Evolutionary conservation across 2,113 vertebrate species (phyloP).

Genomic region (Symphodus melops): DNA sequence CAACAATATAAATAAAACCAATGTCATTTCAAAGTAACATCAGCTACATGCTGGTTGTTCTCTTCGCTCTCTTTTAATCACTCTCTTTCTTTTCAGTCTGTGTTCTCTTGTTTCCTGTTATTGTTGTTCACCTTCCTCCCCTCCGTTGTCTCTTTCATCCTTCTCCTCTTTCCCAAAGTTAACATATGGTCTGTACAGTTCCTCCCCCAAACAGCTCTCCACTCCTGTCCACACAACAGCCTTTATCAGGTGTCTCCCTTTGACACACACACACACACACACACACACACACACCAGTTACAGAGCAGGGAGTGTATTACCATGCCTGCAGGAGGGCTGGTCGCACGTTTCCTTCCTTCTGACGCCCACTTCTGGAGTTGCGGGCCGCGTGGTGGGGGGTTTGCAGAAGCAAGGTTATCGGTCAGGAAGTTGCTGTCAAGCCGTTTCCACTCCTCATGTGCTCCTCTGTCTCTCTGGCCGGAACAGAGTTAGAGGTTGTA

Average conservation of each 20-base stretch:
- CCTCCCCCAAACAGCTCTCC: constrained; percentile 6
- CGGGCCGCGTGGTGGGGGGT: constrained; percentile 53
- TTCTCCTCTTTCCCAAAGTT: constrained; percentile 12
- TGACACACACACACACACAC: constrained; percentile 29
- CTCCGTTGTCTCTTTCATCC: constrained; percentile 9
- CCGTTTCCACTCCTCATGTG: constrained; percentile 94
- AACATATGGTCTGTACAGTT: constrained; percentile 7
- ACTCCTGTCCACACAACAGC: background rate
- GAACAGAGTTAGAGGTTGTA: constrained; percentile 78
- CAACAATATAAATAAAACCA: background rate
- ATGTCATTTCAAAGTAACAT: too few relatives aligned
- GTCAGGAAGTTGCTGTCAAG: constrained; percentile 77
- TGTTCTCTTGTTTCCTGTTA: constrained; percentile 10
- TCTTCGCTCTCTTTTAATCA: constrained; percentile 18
- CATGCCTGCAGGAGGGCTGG: constrained; percentile 80
- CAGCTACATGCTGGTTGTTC: too few relatives aligned
- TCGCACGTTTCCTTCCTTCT: constrained; percentile 83
- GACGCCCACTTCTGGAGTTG: constrained; percentile 60
- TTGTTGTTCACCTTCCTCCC: background rate
- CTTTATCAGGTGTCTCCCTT: constrained; percentile 47
- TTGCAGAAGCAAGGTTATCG: constrained; percentile 50
- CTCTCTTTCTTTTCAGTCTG: constrained; percentile 7
- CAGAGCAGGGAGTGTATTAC: constrained; percentile 64
- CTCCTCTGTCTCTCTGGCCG: constrained; percentile 84
- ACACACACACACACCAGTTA: constrained; percentile 7